phyloP scores from a whole-genome alignment of 2,888 invertebrate species.

The Hyposoter didymator region DNA sequence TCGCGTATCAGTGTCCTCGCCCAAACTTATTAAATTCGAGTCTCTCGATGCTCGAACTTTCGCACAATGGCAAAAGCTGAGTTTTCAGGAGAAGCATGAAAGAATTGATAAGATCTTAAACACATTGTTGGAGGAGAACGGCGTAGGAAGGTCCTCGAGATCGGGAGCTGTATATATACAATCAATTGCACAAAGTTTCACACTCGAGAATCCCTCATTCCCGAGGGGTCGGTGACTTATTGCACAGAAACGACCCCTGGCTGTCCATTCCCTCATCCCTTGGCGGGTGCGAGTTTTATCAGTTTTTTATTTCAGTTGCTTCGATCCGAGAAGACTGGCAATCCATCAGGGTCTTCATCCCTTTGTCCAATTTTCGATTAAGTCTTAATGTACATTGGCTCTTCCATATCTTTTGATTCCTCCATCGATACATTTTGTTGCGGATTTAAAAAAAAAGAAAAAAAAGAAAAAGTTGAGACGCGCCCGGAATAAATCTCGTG shows the following conservation, averaged over 20 bases:
- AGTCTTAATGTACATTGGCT: slow-evolving; percentile 57
- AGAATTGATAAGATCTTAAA: slow-evolving; percentile 52
- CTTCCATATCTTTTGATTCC: neutral
- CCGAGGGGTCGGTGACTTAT: slow-evolving; percentile 46
- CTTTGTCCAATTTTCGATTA: slow-evolving; percentile 71
- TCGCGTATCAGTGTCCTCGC: neutral
- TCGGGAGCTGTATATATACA: slow-evolving; percentile 26
- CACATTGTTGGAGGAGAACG: slow-evolving; percentile 27
- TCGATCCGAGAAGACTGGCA: neutral
- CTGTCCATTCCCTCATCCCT: slow-evolving; percentile 14
- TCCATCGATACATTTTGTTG: slow-evolving; percentile 12
- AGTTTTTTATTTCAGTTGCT: slow-evolving; percentile 55
- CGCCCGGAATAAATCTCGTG: slow-evolving; percentile 74
- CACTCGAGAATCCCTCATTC: slow-evolving; percentile 13
- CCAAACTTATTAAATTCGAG: slow-evolving; percentile 29
- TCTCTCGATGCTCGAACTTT: slow-evolving; percentile 11
- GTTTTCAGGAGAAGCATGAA: neutral
- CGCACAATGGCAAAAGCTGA: neutral
- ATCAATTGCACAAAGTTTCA: slow-evolving; percentile 34
- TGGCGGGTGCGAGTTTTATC: slow-evolving; percentile 45
- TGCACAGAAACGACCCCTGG: slow-evolving; percentile 40
- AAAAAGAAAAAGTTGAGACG: slow-evolving; percentile 71
- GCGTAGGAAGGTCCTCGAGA: slow-evolving; percentile 16
- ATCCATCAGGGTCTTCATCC: slow-evolving; percentile 42
- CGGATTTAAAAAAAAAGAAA: slow-evolving; percentile 68